Base-by-base conservation (phyloP, 2,797 vertebrate species). In the Chromis chromis region DNA sequence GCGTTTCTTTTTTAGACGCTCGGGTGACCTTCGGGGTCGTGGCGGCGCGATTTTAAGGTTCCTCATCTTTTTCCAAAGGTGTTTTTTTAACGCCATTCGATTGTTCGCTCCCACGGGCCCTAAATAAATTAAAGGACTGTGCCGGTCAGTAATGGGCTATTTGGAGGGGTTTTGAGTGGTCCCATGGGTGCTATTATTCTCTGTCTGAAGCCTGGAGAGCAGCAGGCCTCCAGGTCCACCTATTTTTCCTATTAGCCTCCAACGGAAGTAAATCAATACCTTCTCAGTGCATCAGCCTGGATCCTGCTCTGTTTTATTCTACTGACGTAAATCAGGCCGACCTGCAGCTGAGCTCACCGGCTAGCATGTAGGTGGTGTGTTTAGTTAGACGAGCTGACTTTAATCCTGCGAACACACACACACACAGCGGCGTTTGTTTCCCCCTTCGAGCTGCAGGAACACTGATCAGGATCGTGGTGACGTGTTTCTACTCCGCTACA, bases 261-360 rank as follows among this genome's bases (percentile, higher is more conserved):
- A 25, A 1, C 16, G 65, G 74, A 57, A n/a, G n/a, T 16, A 22
- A 40, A 81, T 78, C 76, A 76, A 73, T 61, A 70, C 21, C 1
- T 14, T 12, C 61, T 67, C 71, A 53, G 36, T 27, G 31, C 22
- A 62, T 63, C 54, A 14, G n/a, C 6, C 54, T 44, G 44, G 22
- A 28, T 61, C 40, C 56, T 61, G 5, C 17, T 67, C 68, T 28
- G 10, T 44, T 22, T 33, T 31, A 0, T 24, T 42, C 40, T 64
- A 4, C 54, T 79, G 81, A 86, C 39, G 65, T 44, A 50, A 65
- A 71, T 64, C 22, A 53, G 55, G 1, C 56, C 5, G 53, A 72
- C 53, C 65, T 66, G 72, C 87, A 85, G 85, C 83, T 87, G 85
- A 82, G 72, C 67, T 78, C 78, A 57, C 57, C 24, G 3, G 40